These are phyloP conservation scores for Cryptocheilus praepositus DNA, from an alignment of 2,888 invertebrate genomes.

Conservation along the genomic window DNA sequence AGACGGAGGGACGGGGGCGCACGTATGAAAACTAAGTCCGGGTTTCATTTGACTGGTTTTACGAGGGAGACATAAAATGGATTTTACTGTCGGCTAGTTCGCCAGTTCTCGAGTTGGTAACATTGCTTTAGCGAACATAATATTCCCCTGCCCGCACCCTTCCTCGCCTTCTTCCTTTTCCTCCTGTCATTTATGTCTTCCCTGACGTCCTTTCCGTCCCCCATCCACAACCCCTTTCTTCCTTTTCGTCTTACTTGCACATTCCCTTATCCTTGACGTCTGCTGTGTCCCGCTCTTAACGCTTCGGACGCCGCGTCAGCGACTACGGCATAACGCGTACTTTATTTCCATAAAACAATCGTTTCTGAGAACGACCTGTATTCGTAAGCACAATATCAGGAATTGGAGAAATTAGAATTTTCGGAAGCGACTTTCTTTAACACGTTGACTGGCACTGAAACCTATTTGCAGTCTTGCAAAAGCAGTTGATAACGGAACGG, in stretches of 20 bases:
- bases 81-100: slow-evolving; percentile 74
- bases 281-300: no score
- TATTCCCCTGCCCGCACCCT: slow-evolving; percentile 46
- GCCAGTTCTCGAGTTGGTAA: slow-evolving; percentile 73
- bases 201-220: slow-evolving; percentile 14
- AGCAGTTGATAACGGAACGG: no score
- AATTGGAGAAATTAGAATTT: no score
- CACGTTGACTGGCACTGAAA: no score
- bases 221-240: slow-evolving; percentile 17
- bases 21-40: slow-evolving; percentile 73
- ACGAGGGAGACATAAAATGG: slow-evolving; percentile 73
- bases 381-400: no score
- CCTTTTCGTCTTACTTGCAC: slow-evolving; percentile 20
- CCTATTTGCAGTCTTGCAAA: no score
- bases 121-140: slow-evolving; percentile 69
- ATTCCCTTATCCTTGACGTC: neutral
- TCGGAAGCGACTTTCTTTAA: no score
- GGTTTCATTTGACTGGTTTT: slow-evolving; percentile 74
- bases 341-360: no score
- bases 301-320: neutral
- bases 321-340: no score
- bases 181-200: slow-evolving; percentile 23
- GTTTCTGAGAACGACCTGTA: no score
- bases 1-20: slow-evolving; percentile 51
- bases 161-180: slow-evolving; percentile 15